Evolutionary conservation across 2,888 invertebrate genomes (phyloP), one percentile per base, ranked within the genome.

Genomic region (Chaitophorus viminalis): DNA sequence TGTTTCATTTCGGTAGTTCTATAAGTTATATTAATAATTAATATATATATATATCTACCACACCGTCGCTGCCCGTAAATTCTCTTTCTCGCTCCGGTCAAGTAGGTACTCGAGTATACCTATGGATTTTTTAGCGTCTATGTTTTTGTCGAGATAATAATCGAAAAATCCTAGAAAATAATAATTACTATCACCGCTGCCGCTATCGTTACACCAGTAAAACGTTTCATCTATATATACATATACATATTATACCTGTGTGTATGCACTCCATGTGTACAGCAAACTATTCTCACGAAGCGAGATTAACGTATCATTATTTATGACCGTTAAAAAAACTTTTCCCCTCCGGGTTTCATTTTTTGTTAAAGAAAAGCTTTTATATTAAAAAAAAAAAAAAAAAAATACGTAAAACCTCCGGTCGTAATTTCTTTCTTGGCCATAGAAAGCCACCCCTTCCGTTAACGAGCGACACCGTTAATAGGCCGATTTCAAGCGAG

Each of bases 391-490:
- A 74, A 82, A 81, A 29, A 75, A 75, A 39, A 46, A 79, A 79
- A 81, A 39, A 72, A 29, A 72, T 33, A 33, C 75, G 74, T n/a
- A 4, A 83, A 39, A 83, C 75, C 75, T 60, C 29, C 21, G 75
- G 74, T 14, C 25, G 25, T 60, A 75, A 75, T 83, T 46, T 84
- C 72, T 33, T 39, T 36, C 31, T 36, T 39, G 29, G 11, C 65
- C 75, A 21, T 33, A 65, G 25, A 65, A 46, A 39, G 4, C 25
- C 75, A 65, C 65, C 84, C 65, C 84, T 65, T 76, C 25, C 65
- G 75, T 75, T 84, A 84, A 84, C 84, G 84, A 75, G 39, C 84
- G 46, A 31, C 84, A 31, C 8, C 75, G 75, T 83, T 83, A 83
- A 82, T 82, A 83, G 75, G 84, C 76, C 75, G 39, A 76, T 84